Evolutionary conservation across 64 coral and sea anemone genomes (phyloP), one percentile per base, ranked within the genome.

Genomic region (Pocillopora verrucosa): DNA sequence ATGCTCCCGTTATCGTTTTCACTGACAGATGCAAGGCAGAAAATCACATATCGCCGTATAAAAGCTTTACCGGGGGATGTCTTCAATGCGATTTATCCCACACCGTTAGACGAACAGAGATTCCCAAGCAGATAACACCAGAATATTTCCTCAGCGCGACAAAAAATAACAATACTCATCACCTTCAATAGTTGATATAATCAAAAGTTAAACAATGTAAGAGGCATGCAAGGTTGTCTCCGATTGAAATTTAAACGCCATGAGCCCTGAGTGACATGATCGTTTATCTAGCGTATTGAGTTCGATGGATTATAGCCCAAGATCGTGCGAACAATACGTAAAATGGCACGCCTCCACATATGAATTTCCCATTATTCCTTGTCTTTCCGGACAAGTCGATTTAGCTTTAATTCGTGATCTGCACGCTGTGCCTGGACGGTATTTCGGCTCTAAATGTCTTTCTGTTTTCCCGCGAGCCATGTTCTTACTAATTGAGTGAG

Each of bases 281-380:
- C 92, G 78, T 93, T 93, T 93, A 89, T 82, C 61, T 89, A 84
- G 82, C 45, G 67, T 83, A 84, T 92, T 88, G 76, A 92, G 80
- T 74, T 89, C 75, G 92, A 93, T 76, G 91, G 91, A 93, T 93
- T 93, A 89, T 64, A 89, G 59, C 45, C 65, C 60, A 89, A 89
- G 80, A 76, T 84, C 80, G 88, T 72, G 34, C n/a, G 70, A 82
- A 89, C 87, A 76, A 72, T 83, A 58, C 75, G 45, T 72, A 56
- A n/a, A 72, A 76, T 51, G 79, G 59, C 57, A 72, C 60, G 62
- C 91, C 78, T 82, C 61, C 91, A 57, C 72, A 68, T 34, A 83
- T 64, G 41, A 69, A 85, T 65, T 37, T 93, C 59, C 24, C 65
- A 75, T 89, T 84, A 72, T 80, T 58, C 34, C 61, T 26, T 16